Evolutionary conservation across 1,140 invertebrate species (phyloP), one percentile per base, ranked within the genome.

Genomic region (Euura lappo): DNA sequence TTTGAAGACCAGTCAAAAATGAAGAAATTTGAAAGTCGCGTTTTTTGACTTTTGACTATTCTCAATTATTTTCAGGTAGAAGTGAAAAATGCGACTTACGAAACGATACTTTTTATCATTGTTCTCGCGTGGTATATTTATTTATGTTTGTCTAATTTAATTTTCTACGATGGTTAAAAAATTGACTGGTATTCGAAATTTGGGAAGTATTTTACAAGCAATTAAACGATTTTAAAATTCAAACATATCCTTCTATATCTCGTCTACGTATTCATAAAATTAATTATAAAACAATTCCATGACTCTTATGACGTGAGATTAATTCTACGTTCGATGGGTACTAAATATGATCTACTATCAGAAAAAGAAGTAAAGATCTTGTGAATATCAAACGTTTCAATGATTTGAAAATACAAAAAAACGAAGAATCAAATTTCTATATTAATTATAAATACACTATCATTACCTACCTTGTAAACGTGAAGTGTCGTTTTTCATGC

Each of bases 141-240:
- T 28, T 28, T 28, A 28, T 28, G 28, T 28, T 28, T 28, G 28
- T 28, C 28, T 28, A 4, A 60, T 60, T n/a, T 60, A 60, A n/a
- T 60, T 28, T 28, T 28, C 28, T 28, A 28, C 28, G 1, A 28
- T 28, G 28, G 51, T 60, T 0, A 60, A 60, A 60, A 60, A 11
- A 11, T 8, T n/a, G 51, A 60, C 51, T 60, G 51, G 51, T 60
- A 60, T 60, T 60, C 51, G 51, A 60, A 60, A 60, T 60, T 60
- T n/a, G 51, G 13, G 51, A 60, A 60, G 8, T 60, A 60, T 60
- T 60, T 60, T 60, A 60, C 51, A 60, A 60, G 51, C 51, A 60
- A 60, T 60, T 60, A 60, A 60, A 60, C 51, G 51, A 60, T 60
- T 60, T 60, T 4, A 60, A 60, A 60, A 60, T 60, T 60, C 51